These are phyloP conservation scores for Spheniscus mendiculus DNA, from an alignment of 2,113 vertebrate species.

Conservation along the genomic window DNA sequence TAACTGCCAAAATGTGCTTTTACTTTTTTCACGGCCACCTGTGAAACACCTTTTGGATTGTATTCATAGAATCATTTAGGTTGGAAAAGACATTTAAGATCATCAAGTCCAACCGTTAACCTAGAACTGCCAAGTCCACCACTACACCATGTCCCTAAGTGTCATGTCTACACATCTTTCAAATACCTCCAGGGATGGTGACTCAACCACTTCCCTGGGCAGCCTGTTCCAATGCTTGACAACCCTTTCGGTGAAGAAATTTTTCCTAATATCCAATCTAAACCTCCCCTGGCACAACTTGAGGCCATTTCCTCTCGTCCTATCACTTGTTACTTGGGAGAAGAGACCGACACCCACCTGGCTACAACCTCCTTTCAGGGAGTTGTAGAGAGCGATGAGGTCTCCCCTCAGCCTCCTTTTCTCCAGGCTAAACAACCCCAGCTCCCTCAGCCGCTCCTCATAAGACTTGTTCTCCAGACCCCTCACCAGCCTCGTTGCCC, in stretches of 20 bases:
- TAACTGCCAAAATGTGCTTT: background rate
- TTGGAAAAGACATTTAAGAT: background rate
- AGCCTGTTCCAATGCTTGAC: background rate
- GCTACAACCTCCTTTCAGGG: background rate
- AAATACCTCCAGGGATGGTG: background rate
- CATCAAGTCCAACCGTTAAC: background rate
- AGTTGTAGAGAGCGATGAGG: background rate
- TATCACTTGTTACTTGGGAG: background rate
- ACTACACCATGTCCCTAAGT: background rate
- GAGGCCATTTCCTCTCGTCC: background rate
- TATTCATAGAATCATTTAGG: background rate
- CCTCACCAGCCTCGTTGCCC: no score
- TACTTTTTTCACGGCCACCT: background rate
- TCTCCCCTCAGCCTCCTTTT: no score
- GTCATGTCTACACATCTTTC: rapidly evolving
- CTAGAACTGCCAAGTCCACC: background rate
- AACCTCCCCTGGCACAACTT: background rate
- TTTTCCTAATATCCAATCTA: background rate
- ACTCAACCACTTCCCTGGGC: background rate
- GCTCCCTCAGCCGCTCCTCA: no score
- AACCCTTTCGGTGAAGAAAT: background rate
- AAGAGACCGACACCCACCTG: background rate
- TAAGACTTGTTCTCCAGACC: no score
- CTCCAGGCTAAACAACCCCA: no score
- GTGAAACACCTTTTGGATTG: background rate